These are phyloP conservation scores for Brachyptera putata DNA, from an alignment of 2,888 invertebrate genomes.

Conservation along the genomic window DNA sequence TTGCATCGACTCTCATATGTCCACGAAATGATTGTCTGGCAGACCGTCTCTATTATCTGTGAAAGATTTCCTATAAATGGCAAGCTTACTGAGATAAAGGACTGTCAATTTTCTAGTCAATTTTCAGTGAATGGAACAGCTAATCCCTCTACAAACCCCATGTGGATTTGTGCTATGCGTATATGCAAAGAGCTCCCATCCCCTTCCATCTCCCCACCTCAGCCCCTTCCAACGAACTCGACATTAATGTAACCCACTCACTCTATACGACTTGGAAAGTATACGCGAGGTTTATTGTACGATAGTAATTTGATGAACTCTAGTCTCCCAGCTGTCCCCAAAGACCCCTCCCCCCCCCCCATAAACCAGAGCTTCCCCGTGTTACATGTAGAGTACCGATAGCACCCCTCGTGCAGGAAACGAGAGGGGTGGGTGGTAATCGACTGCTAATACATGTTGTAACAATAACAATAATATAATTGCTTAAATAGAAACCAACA, in stretches of 20 bases:
- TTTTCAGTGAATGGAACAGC: slow-evolving; percentile 43
- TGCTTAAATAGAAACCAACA: slow-evolving; percentile 15
- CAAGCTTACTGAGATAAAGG: slow-evolving; percentile 21
- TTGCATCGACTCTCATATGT: too few relatives aligned
- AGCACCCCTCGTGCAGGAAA: slow-evolving; percentile 17
- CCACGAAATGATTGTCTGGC: too few relatives aligned
- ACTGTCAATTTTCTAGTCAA: slow-evolving; percentile 46
- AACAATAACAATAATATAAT: slow-evolving; percentile 29
- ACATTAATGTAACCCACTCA: slow-evolving; percentile 7
- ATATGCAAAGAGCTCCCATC: slow-evolving; percentile 25
- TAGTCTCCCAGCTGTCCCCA: slow-evolving; percentile 12
- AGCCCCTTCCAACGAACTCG: neutral
- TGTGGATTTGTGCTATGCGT: slow-evolving; percentile 29
- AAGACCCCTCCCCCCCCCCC: slow-evolving; percentile 4
- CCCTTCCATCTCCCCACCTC: slow-evolving; percentile 8
- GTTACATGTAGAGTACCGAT: slow-evolving; percentile 12
- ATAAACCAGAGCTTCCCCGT: slow-evolving; percentile 1
- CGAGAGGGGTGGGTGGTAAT: slow-evolving; percentile 22
- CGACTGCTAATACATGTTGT: slow-evolving; percentile 30
- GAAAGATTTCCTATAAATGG: slow-evolving; percentile 9
- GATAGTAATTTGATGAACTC: slow-evolving; percentile 33
- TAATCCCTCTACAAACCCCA: slow-evolving; percentile 37
- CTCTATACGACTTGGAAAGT: slow-evolving; percentile 7
- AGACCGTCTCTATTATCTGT: too few relatives aligned
- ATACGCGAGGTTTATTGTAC: slow-evolving; percentile 26